Evolutionary conservation across 1,140 invertebrate species (phyloP).

Genomic region (Drosophila obscura): DNA sequence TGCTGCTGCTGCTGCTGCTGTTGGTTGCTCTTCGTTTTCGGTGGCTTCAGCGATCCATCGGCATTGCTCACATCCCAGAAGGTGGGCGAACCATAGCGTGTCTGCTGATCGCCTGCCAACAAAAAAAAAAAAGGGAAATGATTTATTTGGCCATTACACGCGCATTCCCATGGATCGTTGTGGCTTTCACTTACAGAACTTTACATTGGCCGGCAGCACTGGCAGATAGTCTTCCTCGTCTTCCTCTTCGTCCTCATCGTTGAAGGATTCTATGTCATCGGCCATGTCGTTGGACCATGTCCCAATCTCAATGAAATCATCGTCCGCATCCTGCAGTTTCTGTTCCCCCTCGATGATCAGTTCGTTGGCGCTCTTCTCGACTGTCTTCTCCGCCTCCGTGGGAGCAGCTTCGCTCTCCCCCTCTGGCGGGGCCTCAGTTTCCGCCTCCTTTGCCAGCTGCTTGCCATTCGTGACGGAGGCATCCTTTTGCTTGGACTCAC

Average conservation of each 20-base stretch:
- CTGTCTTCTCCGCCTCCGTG: constrained; percentile 52
- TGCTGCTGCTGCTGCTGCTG: neutral
- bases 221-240: constrained; percentile 80
- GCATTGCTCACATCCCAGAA: constrained; percentile 83
- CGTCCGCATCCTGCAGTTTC: constrained; percentile 57
- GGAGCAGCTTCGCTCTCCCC: neutral
- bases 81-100: constrained; percentile 85
- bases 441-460: constrained; percentile 3
- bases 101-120: constrained; percentile 62
- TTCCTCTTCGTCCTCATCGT: constrained; percentile 64
- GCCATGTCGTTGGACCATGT: constrained; percentile 96
- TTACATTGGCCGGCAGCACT: constrained; percentile 85
- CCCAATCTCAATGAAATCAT: constrained; percentile 91
- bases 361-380: constrained; percentile 75
- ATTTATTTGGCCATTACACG: neutral
- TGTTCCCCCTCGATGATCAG: constrained; percentile 77
- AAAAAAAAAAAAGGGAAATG: neutral
- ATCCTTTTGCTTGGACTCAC: constrained; percentile 83
- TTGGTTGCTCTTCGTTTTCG: constrained; percentile 19
- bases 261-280: constrained; percentile 63
- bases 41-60: constrained; percentile 26
- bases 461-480: constrained; percentile 63
- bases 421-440: too few species aligned
- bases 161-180: too few species aligned
- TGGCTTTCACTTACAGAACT: constrained; percentile 83